phyloP scores from a whole-genome alignment of 2,797 vertebrate species.

The Sebastes alutus region DNA sequence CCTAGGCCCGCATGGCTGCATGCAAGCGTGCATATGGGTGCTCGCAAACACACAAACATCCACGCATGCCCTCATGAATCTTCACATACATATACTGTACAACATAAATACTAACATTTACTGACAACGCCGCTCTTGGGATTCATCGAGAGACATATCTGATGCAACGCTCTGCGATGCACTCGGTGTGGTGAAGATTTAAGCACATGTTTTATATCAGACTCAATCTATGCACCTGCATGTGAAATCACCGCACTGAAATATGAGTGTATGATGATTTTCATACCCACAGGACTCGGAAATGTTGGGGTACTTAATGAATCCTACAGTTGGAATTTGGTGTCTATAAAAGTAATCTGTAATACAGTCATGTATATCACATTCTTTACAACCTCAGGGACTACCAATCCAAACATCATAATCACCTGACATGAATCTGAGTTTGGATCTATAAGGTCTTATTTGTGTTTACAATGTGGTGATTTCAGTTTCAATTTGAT shows the following conservation, averaged over 20 bases:
- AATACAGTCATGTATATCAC: conserved; percentile 7
- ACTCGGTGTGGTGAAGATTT: conserved; percentile 1
- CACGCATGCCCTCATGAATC: conserved; percentile 15
- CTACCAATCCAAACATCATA: neutral
- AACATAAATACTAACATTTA: conserved; percentile 6
- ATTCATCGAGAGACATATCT: neutral
- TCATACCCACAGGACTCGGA: neutral
- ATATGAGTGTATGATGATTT: neutral
- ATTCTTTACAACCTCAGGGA: neutral
- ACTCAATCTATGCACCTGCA: conserved; percentile 13
- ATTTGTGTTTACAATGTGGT: neutral
- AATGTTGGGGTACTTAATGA: conserved; percentile 11
- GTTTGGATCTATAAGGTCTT: neutral
- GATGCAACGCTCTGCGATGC: neutral
- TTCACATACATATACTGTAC: neutral
- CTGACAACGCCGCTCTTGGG: neutral
- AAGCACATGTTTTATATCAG: conserved; percentile 19
- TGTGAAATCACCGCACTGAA: neutral
- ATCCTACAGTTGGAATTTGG: conserved; percentile 7
- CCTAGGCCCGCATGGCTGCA: conserved; percentile 35
- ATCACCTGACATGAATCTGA: neutral
- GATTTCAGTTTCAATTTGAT: neutral
- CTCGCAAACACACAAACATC: conserved; percentile 6
- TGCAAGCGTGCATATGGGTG: conserved; percentile 31
- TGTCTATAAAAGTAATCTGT: conserved; percentile 4